phyloP scores from a whole-genome alignment of 2,888 invertebrate species.

The Caenorhabditis becei region DNA sequence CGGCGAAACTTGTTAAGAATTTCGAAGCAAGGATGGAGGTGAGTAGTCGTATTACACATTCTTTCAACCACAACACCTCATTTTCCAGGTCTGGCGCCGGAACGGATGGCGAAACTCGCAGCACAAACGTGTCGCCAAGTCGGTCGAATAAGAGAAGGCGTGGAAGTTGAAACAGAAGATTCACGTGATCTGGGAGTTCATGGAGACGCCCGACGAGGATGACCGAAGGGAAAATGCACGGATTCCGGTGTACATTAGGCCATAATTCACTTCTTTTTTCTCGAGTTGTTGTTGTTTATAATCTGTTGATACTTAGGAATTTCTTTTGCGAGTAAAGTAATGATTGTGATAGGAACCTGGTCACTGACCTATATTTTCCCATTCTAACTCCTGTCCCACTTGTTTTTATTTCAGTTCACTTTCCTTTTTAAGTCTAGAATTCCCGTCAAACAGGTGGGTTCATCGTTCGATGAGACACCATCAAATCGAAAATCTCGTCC shows the following conservation, averaged over 20 bases:
- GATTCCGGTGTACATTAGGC: constrained; percentile 24
- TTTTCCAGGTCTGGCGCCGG: constrained; percentile 56
- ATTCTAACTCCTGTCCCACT: no score
- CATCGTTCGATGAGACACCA: no score
- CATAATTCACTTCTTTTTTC: neutral
- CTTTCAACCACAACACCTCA: no score
- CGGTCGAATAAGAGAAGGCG: constrained; percentile 53
- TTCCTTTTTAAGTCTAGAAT: no score
- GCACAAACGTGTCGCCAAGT: constrained; percentile 44
- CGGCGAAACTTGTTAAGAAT: constrained; percentile 48
- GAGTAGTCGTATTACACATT: no score
- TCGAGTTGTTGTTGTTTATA: neutral
- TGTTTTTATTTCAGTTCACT: no score
- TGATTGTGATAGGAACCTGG: no score
- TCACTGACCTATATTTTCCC: no score
- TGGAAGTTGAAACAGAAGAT: constrained; percentile 54
- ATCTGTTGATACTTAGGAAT: neutral
- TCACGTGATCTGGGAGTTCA: constrained; percentile 46
- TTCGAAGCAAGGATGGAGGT: constrained; percentile 61
- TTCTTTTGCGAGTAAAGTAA: neutral
- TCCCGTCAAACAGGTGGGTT: no score
- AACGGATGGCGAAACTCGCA: constrained; percentile 65
- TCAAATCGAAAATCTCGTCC: no score
- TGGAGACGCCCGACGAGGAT: constrained; percentile 24
- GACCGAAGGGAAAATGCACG: constrained; percentile 23